Conservation (phyloP, 1,140 invertebrate species). For the Himalopsyche phryganea region DNA sequence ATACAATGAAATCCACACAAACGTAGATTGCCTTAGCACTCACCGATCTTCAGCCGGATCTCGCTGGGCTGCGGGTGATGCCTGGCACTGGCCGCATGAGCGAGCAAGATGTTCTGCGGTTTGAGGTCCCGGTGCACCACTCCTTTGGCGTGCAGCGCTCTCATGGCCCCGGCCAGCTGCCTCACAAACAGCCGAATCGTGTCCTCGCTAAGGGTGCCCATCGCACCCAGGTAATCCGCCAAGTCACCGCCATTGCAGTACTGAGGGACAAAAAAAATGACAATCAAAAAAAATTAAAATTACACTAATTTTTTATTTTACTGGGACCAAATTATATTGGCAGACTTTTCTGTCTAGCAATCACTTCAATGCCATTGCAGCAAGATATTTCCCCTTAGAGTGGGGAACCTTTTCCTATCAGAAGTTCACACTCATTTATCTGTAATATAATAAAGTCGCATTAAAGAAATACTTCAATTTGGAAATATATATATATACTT, state of each 20-base stretch:
- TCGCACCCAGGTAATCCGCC: slow-evolving; percentile 91
- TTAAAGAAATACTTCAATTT: no score
- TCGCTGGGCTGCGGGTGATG: slow-evolving; percentile 83
- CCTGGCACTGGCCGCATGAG: slow-evolving; percentile 65
- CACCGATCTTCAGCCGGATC: slow-evolving; percentile 93
- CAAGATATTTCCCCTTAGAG: no score
- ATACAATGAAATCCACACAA: no score
- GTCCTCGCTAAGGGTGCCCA: slow-evolving; percentile 92
- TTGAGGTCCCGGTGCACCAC: slow-evolving; percentile 99
- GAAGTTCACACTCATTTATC: no score
- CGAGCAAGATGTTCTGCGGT: slow-evolving; percentile 93
- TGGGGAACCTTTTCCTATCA: no score
- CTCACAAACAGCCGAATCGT: slow-evolving; percentile 93
- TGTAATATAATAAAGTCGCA: no score
- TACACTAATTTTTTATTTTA: slow-evolving; percentile 12
- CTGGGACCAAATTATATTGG: no score
- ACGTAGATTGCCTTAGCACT: no score
- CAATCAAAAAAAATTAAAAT: slow-evolving; percentile 15
- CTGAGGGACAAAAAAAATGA: slow-evolving; percentile 49
- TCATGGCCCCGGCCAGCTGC: slow-evolving; percentile 96
- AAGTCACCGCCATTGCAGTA: slow-evolving; percentile 99
- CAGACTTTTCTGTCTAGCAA: no score
- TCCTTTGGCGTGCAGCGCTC: slow-evolving; percentile 91
- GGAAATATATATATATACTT: no score
- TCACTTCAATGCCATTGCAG: no score